Conservation (phyloP, 2,888 invertebrate genomes). For the Caenorhabditis macrosperma region DNA sequence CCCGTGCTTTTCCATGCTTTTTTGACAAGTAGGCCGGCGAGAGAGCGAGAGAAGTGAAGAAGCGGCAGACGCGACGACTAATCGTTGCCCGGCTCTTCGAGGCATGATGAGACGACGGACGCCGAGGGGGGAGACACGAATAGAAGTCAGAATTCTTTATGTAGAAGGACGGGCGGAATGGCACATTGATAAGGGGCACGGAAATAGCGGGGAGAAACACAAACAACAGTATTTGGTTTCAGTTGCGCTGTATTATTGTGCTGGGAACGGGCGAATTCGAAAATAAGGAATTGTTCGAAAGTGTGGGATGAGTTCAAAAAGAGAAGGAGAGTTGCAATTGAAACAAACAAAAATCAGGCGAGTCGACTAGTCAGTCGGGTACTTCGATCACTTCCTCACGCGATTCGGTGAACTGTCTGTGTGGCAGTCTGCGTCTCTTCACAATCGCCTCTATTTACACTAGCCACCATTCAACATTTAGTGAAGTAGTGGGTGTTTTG, state of each 20-base stretch:
- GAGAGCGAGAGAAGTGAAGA: conserved; percentile 14
- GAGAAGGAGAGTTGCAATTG: background rate
- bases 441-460: conserved; percentile 26
- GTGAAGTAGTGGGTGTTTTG: conserved; percentile 17
- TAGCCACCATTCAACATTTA: background rate
- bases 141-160: conserved; percentile 1
- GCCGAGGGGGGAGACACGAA: background rate
- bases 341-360: background rate
- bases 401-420: conserved; percentile 13
- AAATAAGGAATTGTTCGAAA: too few relatives aligned
- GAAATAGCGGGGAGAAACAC: background rate
- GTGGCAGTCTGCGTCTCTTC: conserved; percentile 7
- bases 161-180: background rate
- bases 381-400: background rate
- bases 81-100: background rate
- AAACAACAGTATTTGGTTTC: background rate
- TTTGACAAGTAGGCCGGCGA: background rate
- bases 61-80: background rate
- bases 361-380: background rate
- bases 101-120: background rate
- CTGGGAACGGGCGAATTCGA: too few relatives aligned
- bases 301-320: background rate
- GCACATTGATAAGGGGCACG: background rate
- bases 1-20: conserved; percentile 14
- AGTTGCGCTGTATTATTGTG: too few relatives aligned